A percentile compares a stretch with the other conserved stretches of the same genome.
Evolutionary conservation across 2,888 invertebrate species (phyloP).

Genomic region (Ennomos fuscantarius): DNA sequence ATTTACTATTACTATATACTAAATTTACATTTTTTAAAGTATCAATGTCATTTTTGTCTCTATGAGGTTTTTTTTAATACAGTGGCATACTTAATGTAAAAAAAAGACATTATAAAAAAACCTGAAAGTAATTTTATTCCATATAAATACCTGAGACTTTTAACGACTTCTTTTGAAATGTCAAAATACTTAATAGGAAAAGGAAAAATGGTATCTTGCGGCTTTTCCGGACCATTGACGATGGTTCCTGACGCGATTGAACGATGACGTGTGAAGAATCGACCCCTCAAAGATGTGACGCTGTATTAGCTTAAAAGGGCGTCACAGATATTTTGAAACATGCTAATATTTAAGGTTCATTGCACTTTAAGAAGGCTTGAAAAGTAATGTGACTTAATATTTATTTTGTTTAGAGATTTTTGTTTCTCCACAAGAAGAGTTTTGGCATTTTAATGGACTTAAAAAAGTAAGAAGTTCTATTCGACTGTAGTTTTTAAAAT

Average conservation of each 20-base stretch:
- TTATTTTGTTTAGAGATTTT: neutral
- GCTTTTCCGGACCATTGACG: conserved; percentile 55
- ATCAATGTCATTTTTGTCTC: too few relatives aligned
- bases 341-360: conserved; percentile 29
- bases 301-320: conserved; percentile 41
- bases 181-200: conserved; percentile 47
- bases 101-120: too few relatives aligned
- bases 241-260: conserved; percentile 40
- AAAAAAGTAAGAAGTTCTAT: too few relatives aligned
- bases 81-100: too few relatives aligned
- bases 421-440: too few relatives aligned
- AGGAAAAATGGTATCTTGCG: conserved; percentile 49
- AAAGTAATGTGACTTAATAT: neutral
- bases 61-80: too few relatives aligned
- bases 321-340: conserved; percentile 31
- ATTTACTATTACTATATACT: too few relatives aligned
- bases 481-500: too few relatives aligned
- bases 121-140: too few relatives aligned
- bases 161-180: conserved; percentile 26
- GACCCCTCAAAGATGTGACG: conserved; percentile 44
- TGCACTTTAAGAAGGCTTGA: conserved; percentile 19
- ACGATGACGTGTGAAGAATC: conserved; percentile 55
- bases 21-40: too few relatives aligned
- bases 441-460: too few relatives aligned
- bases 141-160: too few relatives aligned